A percentile compares a stretch with the other conserved stretches of the same genome.
Evolutionary conservation across 2,888 invertebrate species (phyloP).

Genomic region (Macropis europaea): DNA sequence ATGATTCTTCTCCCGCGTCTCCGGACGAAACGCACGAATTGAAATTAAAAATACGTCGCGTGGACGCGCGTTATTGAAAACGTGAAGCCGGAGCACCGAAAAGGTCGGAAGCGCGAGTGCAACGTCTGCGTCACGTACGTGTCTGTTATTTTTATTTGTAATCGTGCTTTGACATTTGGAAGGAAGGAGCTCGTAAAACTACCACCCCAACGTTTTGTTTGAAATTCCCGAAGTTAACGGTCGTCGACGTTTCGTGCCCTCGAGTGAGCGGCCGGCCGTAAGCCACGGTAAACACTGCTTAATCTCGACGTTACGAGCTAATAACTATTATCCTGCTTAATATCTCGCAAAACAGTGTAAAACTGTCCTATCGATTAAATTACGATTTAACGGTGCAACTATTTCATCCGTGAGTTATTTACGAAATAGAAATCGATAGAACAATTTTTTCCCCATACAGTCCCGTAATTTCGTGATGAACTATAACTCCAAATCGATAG

Average conservation of each 20-base stretch:
- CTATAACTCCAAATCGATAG: too few species aligned
- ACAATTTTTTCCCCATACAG: too few species aligned
- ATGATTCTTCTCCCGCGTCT: not conserved
- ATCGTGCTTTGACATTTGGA: constrained; percentile 34
- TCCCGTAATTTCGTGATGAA: too few species aligned
- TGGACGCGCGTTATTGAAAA: not conserved
- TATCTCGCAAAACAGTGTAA: not conserved
- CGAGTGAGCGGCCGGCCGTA: not conserved
- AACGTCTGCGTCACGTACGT: constrained; percentile 1
- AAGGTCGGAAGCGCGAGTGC: constrained; percentile 14
- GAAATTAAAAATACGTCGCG: not conserved
- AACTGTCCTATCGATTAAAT: not conserved
- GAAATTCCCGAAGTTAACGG: constrained; percentile 42
- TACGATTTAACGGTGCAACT: not conserved
- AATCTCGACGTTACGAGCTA: constrained; percentile 7
- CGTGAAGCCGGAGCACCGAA: not conserved
- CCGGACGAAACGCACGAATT: not conserved
- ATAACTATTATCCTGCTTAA: constrained; percentile 6
- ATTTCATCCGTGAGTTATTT: not conserved
- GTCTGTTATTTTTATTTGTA: constrained; percentile 19
- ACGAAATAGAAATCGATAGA: not conserved
- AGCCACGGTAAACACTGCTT: constrained; percentile 31
- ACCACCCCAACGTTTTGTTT: constrained; percentile 27
- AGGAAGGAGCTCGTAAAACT: constrained; percentile 40
- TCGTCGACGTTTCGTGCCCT: constrained; percentile 27